A percentile compares a stretch with the other conserved stretches of the same genome.
These are phyloP conservation scores for Hirtodrosophila confusa DNA, from an alignment of 2,888 invertebrate species.

Conservation along the genomic window DNA sequence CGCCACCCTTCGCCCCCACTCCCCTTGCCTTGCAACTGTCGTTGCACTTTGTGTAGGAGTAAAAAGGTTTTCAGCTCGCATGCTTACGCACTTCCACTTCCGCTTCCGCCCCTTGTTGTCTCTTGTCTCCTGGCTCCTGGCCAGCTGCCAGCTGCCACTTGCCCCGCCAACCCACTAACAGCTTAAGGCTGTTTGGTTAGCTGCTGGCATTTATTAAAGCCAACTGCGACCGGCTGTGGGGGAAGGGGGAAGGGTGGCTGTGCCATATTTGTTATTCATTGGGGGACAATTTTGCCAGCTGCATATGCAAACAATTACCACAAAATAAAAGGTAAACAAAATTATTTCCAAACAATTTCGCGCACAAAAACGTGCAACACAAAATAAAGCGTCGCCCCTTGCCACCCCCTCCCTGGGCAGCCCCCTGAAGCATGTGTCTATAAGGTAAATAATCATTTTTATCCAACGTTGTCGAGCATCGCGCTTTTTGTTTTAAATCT, in stretches of 20 bases:
- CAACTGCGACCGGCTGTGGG: too few relatives aligned
- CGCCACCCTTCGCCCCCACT: not conserved
- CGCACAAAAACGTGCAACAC: conserved; percentile 58
- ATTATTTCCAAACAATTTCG: conserved; percentile 75
- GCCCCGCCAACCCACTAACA: conserved; percentile 7
- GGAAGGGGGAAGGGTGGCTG: too few relatives aligned
- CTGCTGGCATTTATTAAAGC: conserved; percentile 9
- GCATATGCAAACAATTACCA: conserved; percentile 77
- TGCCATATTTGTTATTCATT: conserved; percentile 56
- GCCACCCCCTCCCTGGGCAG: not conserved
- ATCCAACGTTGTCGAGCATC: conserved; percentile 14
- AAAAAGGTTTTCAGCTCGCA: conserved; percentile 63
- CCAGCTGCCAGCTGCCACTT: not conserved
- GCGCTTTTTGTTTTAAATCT: conserved; percentile 7
- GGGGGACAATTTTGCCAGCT: conserved; percentile 69
- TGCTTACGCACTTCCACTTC: conserved; percentile 67
- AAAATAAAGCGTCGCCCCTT: not conserved
- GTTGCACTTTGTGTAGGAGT: conserved; percentile 50
- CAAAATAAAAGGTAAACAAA: conserved; percentile 79
- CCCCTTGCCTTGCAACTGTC: conserved; percentile 12
- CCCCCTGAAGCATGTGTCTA: conserved; percentile 32
- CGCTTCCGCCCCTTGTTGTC: conserved; percentile 71
- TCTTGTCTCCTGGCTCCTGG: conserved; percentile 14
- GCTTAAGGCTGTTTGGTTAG: conserved; percentile 60
- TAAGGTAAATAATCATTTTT: conserved; percentile 54